Conservation (phyloP, 2,797 vertebrate genomes). For the Trichosurus vulpecula region DNA sequence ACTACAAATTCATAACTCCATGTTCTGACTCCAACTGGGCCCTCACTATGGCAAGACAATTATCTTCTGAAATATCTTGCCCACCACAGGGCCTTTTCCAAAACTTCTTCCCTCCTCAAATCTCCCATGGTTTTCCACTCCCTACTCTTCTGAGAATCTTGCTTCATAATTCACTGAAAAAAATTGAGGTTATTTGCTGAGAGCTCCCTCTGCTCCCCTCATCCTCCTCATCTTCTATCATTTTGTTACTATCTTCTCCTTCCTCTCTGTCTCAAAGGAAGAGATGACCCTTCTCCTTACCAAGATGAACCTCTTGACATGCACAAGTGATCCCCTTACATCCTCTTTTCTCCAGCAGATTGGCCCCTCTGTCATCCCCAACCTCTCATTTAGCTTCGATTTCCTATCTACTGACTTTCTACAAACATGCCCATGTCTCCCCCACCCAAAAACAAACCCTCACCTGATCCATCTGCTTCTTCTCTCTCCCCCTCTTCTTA, state of each 20-base stretch:
- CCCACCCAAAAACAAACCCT: neutral
- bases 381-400: no score
- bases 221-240: neutral
- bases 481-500: neutral
- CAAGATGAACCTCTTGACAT: neutral
- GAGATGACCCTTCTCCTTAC: neutral
- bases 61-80: neutral
- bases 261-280: neutral
- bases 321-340: neutral
- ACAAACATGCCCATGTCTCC: neutral
- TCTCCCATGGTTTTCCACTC: neutral
- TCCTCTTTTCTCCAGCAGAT: neutral
- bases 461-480: neutral
- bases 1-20: neutral
- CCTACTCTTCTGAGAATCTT: neutral
- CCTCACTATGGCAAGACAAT: neutral
- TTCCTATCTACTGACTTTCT: neutral
- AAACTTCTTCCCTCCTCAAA: neutral
- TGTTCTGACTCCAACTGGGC: neutral
- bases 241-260: neutral
- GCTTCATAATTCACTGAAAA: neutral
- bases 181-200: neutral
- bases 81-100: neutral
- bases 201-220: neutral
- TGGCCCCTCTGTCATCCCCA: neutral